Evolutionary conservation across 1,140 invertebrate genomes (phyloP).

Genomic region (Gryllus bimaculatus): DNA sequence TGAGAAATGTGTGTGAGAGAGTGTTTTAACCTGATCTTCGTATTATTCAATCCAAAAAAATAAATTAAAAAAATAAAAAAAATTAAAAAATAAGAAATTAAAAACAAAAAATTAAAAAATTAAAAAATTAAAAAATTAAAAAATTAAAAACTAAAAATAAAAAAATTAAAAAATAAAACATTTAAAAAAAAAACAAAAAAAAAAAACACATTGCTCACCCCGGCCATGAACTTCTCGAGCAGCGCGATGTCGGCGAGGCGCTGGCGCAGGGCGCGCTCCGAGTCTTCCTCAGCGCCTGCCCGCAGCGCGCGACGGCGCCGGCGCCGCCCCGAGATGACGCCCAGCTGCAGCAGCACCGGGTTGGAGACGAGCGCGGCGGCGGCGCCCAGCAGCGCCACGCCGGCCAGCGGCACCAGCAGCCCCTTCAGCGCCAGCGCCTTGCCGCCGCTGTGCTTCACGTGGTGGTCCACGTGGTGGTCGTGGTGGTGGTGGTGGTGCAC

Average conservation of each 20-base stretch:
- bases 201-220: too few relatives aligned
- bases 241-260: slow-evolving; percentile 16
- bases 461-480: slow-evolving; percentile 16
- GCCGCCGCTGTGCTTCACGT: slow-evolving; percentile 27
- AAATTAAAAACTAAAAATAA: too few relatives aligned
- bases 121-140: too few relatives aligned
- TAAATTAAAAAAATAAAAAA: too few relatives aligned
- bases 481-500: slow-evolving; percentile 25
- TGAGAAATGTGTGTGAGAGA: too few relatives aligned
- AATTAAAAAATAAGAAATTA: too few relatives aligned
- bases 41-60: too few relatives aligned
- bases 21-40: too few relatives aligned
- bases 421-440: slow-evolving; percentile 49
- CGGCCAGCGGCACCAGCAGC: slow-evolving; percentile 60
- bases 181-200: too few relatives aligned
- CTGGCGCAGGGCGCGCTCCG: background rate
- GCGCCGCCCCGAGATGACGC: slow-evolving; percentile 48
- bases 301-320: slow-evolving; percentile 25
- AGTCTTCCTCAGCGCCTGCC: background rate
- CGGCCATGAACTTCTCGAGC: slow-evolving; percentile 21
- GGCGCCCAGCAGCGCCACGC: slow-evolving; percentile 64
- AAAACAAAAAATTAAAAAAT: too few relatives aligned
- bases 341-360: slow-evolving; percentile 63
- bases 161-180: too few relatives aligned
- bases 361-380: slow-evolving; percentile 66